Base-by-base conservation (phyloP, 37 sponge, comb jelly and placozoan species). In the Crambe crambe region DNA sequence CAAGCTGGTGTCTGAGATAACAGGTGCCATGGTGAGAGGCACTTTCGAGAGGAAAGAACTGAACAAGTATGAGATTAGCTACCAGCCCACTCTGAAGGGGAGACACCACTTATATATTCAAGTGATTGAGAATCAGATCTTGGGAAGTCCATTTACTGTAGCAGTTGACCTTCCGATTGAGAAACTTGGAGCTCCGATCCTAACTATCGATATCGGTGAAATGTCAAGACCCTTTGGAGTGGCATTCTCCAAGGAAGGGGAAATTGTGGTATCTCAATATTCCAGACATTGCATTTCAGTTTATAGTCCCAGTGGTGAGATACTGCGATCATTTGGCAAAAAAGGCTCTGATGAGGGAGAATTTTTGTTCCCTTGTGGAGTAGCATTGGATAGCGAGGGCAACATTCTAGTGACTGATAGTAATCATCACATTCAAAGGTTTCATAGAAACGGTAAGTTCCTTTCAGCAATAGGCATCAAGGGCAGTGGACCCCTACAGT, bases 361-460 rank as follows among this genome's bases (percentile, higher is more conserved):
- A 30, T 72, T 81, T 38, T 1, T 18, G 8, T 58, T 17, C n/a
- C 73, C 73, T 15, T 17, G 25, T 71, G 73, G 81, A 1, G 40
- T 81, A 56, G n/a, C 81, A 2, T 42, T 72, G 44, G 81, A 81
- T 32, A 36, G 21, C 21, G 27, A 25, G 5, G 58, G 37, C 47
- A 81, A 81, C 44, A 62, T 81, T 42, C 32, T 43, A 42, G 81
- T 81, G 26, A 44, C 32, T 10, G 83, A 83, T 39, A 37, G 34
- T 44, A 83, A 83, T 40, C 57, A 83, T 41, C 68, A 70, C 18
- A 80, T 83, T 31, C 91, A 91, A 63, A 70, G 70, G 56, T 85
- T 90, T 69, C 71, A 86, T 37, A 20, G 61, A 27, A 70, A 78
- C 12, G 91, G 86, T 9, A 29, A 78, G 21, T 82, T 70, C 37